Conservation (phyloP, 2,797 vertebrate species). For the Lutjanus campechanus region DNA sequence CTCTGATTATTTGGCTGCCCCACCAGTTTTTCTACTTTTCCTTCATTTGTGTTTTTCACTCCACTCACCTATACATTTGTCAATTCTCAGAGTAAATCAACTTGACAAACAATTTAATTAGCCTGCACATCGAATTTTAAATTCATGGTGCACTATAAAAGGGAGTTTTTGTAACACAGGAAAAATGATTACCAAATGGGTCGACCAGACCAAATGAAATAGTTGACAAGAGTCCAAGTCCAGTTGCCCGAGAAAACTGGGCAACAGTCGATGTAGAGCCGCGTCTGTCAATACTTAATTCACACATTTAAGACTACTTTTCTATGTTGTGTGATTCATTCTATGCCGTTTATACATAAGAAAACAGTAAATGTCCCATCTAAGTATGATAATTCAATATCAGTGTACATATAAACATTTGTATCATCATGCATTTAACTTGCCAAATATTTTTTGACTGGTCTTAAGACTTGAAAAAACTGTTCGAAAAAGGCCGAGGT, state of each 20-base stretch:
- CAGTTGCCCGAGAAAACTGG: neutral
- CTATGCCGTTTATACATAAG: neutral
- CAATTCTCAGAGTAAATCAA: neutral
- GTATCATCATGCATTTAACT: neutral
- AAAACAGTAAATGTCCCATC: neutral
- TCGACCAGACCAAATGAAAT: constrained; percentile 26
- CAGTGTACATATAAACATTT: neutral
- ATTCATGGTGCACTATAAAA: neutral
- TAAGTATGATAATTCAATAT: neutral
- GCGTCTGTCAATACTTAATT: neutral
- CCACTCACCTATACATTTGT: neutral
- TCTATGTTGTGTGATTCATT: neutral
- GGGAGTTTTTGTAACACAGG: neutral
- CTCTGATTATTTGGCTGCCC: neutral
- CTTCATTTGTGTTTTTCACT: neutral
- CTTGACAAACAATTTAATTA: neutral
- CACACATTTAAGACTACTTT: neutral
- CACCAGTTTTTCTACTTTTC: constrained; percentile 21
- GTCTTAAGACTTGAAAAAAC: neutral
- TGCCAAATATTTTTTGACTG: neutral
- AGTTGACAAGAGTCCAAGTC: constrained; percentile 27
- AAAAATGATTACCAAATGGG: constrained; percentile 16
- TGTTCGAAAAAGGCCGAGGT: neutral
- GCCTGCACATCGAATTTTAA: neutral
- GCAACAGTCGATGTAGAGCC: neutral